These are phyloP conservation scores for Agraylea sexmaculata DNA, from an alignment of 1,140 invertebrate genomes.

Conservation along the genomic window DNA sequence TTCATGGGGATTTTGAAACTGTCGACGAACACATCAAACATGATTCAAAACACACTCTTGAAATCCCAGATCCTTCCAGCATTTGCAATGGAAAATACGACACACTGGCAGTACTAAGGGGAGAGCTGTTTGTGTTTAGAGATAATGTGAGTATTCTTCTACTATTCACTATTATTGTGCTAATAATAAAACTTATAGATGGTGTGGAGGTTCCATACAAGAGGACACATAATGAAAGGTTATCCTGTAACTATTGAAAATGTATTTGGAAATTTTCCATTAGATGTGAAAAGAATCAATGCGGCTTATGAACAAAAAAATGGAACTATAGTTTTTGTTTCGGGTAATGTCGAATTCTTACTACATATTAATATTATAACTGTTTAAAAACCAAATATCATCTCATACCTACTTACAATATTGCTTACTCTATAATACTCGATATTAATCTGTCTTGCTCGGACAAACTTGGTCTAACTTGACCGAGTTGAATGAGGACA, in stretches of 20 bases:
- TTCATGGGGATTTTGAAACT: slow-evolving; percentile 35
- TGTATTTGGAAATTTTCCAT: slow-evolving; percentile 49
- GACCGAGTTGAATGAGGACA: too few species aligned
- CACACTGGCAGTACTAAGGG: slow-evolving; percentile 52
- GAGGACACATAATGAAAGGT: slow-evolving; percentile 39
- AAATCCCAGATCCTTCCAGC: slow-evolving; percentile 29
- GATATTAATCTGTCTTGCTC: too few species aligned
- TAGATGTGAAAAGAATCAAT: slow-evolving; percentile 48
- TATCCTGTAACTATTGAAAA: slow-evolving; percentile 48
- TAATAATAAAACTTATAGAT: slow-evolving; percentile 29
- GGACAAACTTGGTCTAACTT: too few species aligned
- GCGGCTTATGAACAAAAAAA: slow-evolving; percentile 64
- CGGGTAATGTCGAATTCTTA: too few species aligned
- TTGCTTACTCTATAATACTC: too few species aligned
- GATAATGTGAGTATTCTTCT: slow-evolving; percentile 40
- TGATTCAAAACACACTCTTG: slow-evolving; percentile 23
- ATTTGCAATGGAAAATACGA: slow-evolving; percentile 57
- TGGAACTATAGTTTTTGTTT: slow-evolving; percentile 63
- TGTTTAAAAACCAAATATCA: too few species aligned
- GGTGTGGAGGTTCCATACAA: slow-evolving; percentile 47
- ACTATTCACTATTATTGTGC: slow-evolving; percentile 2
- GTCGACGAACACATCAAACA: slow-evolving; percentile 34
- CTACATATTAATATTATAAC: too few species aligned
- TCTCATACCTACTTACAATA: too few species aligned
- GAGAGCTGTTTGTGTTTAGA: slow-evolving; percentile 65